Conservation (phyloP, 2,797 vertebrate species). For the Apodemus agrarius region DNA sequence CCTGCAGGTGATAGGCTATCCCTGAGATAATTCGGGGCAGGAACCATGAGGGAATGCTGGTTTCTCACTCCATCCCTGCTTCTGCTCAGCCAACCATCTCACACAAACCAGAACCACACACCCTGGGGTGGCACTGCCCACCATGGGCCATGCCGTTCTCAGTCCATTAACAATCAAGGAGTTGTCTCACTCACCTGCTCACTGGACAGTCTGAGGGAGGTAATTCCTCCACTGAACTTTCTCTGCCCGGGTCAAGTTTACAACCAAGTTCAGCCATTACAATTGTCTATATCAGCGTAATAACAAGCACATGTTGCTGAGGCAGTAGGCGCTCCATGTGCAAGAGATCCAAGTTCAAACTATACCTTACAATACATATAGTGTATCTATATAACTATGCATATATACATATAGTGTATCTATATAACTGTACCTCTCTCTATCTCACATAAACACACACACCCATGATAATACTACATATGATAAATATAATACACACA, state of each 20-base stretch:
- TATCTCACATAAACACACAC: no score
- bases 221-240: background rate
- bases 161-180: background rate
- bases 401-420: no score
- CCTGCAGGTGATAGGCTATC: background rate
- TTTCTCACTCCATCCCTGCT: background rate
- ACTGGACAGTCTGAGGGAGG: background rate
- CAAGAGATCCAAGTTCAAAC: background rate
- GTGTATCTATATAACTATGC: background rate
- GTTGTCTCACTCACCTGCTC: background rate
- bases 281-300: background rate
- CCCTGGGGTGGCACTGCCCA: background rate
- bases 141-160: background rate
- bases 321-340: background rate
- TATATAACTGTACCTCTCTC: background rate
- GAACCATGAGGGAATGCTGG: background rate
- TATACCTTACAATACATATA: background rate
- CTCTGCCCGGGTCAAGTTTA: background rate
- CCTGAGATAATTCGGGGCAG: background rate
- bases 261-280: background rate
- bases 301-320: background rate
- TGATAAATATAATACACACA: background rate
- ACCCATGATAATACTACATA: no score
- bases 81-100: background rate
- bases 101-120: background rate